phyloP scores from a whole-genome alignment of 2,797 vertebrate species.

The Acridotheres tristis region DNA sequence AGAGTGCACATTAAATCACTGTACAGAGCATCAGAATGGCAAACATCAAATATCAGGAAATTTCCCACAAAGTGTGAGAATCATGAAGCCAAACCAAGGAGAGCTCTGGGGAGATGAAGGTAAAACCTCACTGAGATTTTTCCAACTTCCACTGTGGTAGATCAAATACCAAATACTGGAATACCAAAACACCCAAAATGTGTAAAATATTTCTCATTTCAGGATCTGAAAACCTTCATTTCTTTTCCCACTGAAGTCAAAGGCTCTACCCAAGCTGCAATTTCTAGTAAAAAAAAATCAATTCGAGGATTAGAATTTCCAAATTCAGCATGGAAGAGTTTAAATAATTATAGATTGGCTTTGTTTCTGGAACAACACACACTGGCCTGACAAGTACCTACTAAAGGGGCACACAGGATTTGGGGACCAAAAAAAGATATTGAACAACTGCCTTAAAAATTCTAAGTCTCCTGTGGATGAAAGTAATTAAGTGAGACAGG shows the following conservation, averaged over 20 bases:
- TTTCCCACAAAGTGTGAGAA: rapidly evolving
- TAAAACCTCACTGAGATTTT: background rate
- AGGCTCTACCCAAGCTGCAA: background rate
- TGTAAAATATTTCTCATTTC: background rate
- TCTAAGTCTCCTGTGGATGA: background rate
- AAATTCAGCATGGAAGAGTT: background rate
- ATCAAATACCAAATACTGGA: background rate
- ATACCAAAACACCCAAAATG: background rate
- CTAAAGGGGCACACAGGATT: background rate
- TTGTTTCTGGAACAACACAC: background rate
- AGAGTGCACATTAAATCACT: rapidly evolving
- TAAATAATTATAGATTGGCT: background rate
- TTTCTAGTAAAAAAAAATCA: background rate
- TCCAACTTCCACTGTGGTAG: background rate
- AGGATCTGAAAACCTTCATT: background rate
- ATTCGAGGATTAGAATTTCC: background rate
- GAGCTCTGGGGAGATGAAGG: background rate
- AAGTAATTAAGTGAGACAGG: background rate
- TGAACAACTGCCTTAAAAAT: background rate
- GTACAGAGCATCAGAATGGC: background rate
- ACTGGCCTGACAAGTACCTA: background rate
- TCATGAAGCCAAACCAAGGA: background rate
- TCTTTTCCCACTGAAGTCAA: background rate
- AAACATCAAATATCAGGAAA: background rate
- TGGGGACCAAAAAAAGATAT: background rate